A percentile compares a stretch with the other conserved stretches of the same genome.
Evolutionary conservation across 2,797 vertebrate species (phyloP).

Genomic region (Lutjanus argentimaculatus): DNA sequence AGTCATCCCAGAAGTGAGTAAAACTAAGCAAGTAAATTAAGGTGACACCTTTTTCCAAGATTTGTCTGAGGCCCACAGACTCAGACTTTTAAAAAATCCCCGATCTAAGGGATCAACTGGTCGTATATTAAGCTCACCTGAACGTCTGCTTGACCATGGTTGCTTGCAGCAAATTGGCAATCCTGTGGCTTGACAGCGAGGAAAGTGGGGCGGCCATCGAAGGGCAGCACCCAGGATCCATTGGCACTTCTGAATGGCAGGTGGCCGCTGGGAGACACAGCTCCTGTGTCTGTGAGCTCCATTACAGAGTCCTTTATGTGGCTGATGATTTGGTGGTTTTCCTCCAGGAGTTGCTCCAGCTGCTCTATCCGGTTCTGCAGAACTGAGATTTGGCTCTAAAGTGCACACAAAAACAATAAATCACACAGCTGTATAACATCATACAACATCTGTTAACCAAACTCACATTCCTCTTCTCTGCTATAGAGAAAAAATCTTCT

Average conservation of each 20-base stretch:
- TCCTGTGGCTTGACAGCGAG: slow-evolving; percentile 93
- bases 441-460: slow-evolving; percentile 32
- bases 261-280: slow-evolving; percentile 85
- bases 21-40: too few relatives aligned
- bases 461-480: slow-evolving; percentile 3
- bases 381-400: slow-evolving; percentile 98
- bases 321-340: slow-evolving; percentile 99
- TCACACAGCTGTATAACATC: slow-evolving; percentile 13
- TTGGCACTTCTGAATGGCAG: slow-evolving; percentile 90
- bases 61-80: too few relatives aligned
- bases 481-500: not conserved
- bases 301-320: slow-evolving; percentile 99
- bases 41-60: too few relatives aligned
- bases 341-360: slow-evolving; percentile 97
- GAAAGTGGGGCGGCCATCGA: slow-evolving; percentile 92
- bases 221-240: slow-evolving; percentile 93
- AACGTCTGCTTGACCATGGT: slow-evolving; percentile 87
- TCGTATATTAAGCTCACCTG: slow-evolving; percentile 86
- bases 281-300: slow-evolving; percentile 95
- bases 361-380: slow-evolving; percentile 99
- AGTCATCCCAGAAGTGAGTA: too few relatives aligned
- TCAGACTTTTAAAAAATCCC: not conserved
- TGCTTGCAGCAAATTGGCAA: slow-evolving; percentile 91
- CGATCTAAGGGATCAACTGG: not conserved
- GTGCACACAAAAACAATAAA: slow-evolving; percentile 35